Evolutionary conservation across 2,888 invertebrate genomes (phyloP), one percentile per base, ranked within the genome.

Genomic region (Lamellibrachia satsuma): DNA sequence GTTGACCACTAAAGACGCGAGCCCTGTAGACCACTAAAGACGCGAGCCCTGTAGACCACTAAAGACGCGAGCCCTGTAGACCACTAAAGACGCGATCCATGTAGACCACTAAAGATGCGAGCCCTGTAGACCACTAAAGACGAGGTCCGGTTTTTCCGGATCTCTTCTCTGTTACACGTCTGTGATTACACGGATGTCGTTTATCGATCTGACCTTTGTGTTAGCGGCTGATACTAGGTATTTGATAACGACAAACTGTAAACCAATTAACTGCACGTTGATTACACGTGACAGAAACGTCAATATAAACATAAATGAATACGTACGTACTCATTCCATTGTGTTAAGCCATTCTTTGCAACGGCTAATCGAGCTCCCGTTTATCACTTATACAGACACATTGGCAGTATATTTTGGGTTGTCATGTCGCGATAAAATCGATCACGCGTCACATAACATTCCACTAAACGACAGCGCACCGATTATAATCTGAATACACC

Each of bases 391-490:
- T 15, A 22, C n/a, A 75, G 6, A 75, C n/a, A 22, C 6, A 22
- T 22, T 75, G 75, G 75, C 75, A 75, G 39, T 22, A n/a, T 75
- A 22, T 75, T 75, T 75, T 0, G 57, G 75, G 75, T 75, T 75
- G 75, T 75, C 75, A 75, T 75, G 75, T 75, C 75, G 75, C 75
- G 75, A 75, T 75, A 1, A 75, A 75, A 75, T 75, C 75, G 75
- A 75, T 22, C 75, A 9, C 75, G 75, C 3, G 11, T 75, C 75
- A 75, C 75, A 75, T 75, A 75, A 15, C 75, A 22, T 75, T 75
- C 75, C 75, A 6, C 15, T 22, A 22, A 75, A 75, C 15, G 75
- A 11, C 60, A 60, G 60, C 60, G 60, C 60, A 60, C 75, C 75
- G 4, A 75, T 75, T 75, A 6, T 75, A 75, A 75, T 15, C 22